These are phyloP conservation scores for Erebia epiphron DNA, from an alignment of 2,888 invertebrate genomes.

Conservation along the genomic window DNA sequence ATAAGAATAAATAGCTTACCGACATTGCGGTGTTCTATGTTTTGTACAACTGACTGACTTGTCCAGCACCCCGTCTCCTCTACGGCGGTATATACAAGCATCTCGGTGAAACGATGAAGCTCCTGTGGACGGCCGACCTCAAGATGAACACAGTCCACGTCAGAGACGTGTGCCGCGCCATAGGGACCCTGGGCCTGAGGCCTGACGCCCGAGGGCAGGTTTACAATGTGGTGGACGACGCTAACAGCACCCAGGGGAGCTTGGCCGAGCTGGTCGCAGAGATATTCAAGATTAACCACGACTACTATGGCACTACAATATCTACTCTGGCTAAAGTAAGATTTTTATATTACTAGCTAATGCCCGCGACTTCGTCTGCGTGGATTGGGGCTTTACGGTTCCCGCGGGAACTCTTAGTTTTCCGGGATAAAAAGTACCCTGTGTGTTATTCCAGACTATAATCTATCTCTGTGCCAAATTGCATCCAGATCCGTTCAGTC, in stretches of 20 bases:
- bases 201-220: slow-evolving; percentile 83
- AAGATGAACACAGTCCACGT: slow-evolving; percentile 95
- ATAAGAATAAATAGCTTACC: too few species aligned
- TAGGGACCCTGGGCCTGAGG: slow-evolving; percentile 87
- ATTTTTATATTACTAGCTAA: too few species aligned
- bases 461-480: too few species aligned
- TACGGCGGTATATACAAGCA: slow-evolving; percentile 95
- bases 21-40: too few species aligned
- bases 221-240: slow-evolving; percentile 93
- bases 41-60: neutral
- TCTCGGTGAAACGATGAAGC: slow-evolving; percentile 94
- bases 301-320: slow-evolving; percentile 92
- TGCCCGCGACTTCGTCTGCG: too few species aligned
- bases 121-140: slow-evolving; percentile 93
- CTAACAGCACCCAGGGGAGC: slow-evolving; percentile 92
- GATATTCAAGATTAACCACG: slow-evolving; percentile 92
- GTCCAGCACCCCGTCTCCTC: slow-evolving; percentile 90
- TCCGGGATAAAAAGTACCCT: too few species aligned
- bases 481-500: too few species aligned
- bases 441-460: too few species aligned
- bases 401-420: too few species aligned
- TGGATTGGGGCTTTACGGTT: too few species aligned
- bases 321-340: slow-evolving; percentile 91
- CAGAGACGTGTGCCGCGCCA: slow-evolving; percentile 90
- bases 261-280: slow-evolving; percentile 91